phyloP scores from a whole-genome alignment of 2,113 vertebrate species.

The Takifugu bimaculatus region DNA sequence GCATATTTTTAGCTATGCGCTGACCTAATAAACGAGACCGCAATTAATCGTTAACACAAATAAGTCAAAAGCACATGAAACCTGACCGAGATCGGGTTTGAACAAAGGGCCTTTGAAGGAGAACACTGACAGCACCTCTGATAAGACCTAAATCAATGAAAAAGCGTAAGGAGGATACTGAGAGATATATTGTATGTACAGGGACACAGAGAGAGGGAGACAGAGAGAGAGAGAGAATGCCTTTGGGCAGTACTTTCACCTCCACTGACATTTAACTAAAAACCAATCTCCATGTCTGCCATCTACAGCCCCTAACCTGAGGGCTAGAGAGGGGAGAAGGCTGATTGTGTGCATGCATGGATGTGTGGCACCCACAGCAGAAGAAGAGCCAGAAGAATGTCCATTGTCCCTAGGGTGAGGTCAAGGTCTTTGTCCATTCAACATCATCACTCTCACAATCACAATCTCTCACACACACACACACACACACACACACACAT shows the following conservation, averaged over 20 bases:
- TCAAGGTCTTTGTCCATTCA: slow-evolving; percentile 62
- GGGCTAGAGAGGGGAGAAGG: slow-evolving; percentile 41
- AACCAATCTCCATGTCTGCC: slow-evolving; percentile 75
- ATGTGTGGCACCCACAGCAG: slow-evolving; percentile 10
- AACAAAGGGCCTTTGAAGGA: background rate
- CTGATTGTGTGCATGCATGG: slow-evolving; percentile 24
- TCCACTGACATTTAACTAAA: slow-evolving; percentile 82
- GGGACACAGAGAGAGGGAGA: slow-evolving; percentile 14
- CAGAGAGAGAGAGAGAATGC: slow-evolving; percentile 21
- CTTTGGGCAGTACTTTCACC: slow-evolving; percentile 75
- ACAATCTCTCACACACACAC: slow-evolving; percentile 14
- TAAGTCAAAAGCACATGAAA: background rate
- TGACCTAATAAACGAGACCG: too few relatives aligned
- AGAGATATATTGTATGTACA: slow-evolving; percentile 9
- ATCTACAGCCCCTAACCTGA: slow-evolving; percentile 63
- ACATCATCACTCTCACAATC: slow-evolving; percentile 47
- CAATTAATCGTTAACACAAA: too few relatives aligned
- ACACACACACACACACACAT: slow-evolving; percentile 30
- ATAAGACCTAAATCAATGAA: slow-evolving; percentile 20
- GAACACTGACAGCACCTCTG: slow-evolving; percentile 29
- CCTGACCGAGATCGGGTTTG: background rate
- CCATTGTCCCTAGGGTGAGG: slow-evolving; percentile 63
- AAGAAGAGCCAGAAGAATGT: slow-evolving; percentile 25
- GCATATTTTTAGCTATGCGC: too few relatives aligned
- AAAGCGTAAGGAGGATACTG: background rate